Conservation (phyloP, 2,888 invertebrate genomes). For the Gortyna flavago region DNA sequence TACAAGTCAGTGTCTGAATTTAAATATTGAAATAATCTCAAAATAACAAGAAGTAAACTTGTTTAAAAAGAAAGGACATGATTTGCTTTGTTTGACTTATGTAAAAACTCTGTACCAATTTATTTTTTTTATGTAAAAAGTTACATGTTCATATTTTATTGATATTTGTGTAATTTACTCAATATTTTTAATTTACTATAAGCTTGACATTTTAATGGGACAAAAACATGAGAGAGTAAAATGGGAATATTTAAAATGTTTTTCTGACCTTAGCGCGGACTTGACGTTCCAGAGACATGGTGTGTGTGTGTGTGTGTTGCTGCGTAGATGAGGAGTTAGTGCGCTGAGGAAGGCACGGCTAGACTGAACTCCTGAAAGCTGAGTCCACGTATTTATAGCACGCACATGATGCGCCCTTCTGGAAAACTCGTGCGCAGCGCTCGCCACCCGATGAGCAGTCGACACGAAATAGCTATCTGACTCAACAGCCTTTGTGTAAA, state of each 20-base stretch:
- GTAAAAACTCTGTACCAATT: not conserved
- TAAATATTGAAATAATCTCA: not conserved
- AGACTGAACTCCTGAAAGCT: conserved; percentile 88
- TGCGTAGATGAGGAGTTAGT: conserved; percentile 77
- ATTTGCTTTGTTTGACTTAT: not conserved
- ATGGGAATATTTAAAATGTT: conserved; percentile 30
- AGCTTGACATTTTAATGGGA: not conserved
- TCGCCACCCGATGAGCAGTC: conserved; percentile 75
- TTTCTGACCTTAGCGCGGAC: conserved; percentile 95
- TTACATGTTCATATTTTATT: not conserved
- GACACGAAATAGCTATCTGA: conserved; percentile 84
- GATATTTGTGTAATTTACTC: not conserved
- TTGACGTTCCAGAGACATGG: conserved; percentile 98
- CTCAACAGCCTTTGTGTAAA: conserved; percentile 79
- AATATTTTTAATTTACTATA: not conserved
- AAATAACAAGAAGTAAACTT: not conserved
- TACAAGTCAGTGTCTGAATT: not conserved
- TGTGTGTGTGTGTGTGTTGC: conserved; percentile 77
- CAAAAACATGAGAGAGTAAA: conserved; percentile 13
- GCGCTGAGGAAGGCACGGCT: conserved; percentile 80
- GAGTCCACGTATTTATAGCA: conserved; percentile 87
- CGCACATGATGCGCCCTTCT: conserved; percentile 85
- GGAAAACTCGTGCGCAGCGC: conserved; percentile 83
- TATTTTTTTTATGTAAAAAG: not conserved
- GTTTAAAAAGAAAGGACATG: not conserved